These are phyloP conservation scores for Nothoprocta perdicaria DNA, from an alignment of 2,113 vertebrate species.

Conservation along the genomic window DNA sequence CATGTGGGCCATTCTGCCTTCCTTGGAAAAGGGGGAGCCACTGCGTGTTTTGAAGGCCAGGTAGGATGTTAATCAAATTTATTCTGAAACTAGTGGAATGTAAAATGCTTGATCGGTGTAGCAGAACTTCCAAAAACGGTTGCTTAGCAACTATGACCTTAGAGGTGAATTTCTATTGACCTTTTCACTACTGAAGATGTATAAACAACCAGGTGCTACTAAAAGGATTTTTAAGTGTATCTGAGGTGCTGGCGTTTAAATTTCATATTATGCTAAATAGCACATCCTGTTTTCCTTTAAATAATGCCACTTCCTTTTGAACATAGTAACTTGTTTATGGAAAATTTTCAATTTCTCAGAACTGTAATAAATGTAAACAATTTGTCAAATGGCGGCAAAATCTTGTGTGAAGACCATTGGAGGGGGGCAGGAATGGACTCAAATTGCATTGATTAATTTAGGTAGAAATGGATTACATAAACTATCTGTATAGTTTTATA, in stretches of 20 bases:
- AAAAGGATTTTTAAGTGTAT: slow-evolving; percentile 55
- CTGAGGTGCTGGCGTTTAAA: slow-evolving; percentile 36
- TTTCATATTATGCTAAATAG: slow-evolving; percentile 46
- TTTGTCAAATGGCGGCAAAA: slow-evolving; percentile 46
- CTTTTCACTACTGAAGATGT: slow-evolving; percentile 71
- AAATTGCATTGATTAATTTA: slow-evolving; percentile 52
- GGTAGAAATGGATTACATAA: slow-evolving; percentile 44
- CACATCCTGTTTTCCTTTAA: neutral
- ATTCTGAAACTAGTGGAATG: slow-evolving; percentile 64
- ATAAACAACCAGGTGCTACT: slow-evolving; percentile 77
- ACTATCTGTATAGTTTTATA: slow-evolving; percentile 16
- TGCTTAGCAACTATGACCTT: slow-evolving; percentile 86
- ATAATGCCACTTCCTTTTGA: slow-evolving; percentile 30
- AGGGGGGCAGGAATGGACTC: neutral
- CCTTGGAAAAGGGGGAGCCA: neutral
- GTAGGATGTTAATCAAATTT: slow-evolving; percentile 68
- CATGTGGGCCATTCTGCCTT: fast-evolving
- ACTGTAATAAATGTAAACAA: neutral
- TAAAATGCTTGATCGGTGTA: slow-evolving; percentile 70
- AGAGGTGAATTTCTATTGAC: slow-evolving; percentile 78
- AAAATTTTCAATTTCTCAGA: neutral
- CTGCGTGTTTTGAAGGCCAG: neutral
- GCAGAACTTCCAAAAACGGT: slow-evolving; percentile 75
- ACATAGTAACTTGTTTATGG: slow-evolving; percentile 11
- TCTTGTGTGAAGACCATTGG: neutral